Base-by-base conservation (phyloP, 2,113 vertebrate species). In the Oreotrochilus melanogaster region DNA sequence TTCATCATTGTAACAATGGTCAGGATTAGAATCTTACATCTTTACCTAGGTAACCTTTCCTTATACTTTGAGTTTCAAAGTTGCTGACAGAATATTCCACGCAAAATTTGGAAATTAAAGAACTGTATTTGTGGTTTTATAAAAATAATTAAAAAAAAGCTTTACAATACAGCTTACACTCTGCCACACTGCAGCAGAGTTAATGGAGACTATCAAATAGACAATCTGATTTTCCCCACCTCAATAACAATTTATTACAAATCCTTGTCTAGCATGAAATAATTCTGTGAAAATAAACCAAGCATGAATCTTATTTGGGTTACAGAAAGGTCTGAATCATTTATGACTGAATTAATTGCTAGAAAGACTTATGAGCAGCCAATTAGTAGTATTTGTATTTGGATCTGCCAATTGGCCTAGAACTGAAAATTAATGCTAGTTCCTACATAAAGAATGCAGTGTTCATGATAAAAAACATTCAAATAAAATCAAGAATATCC, bases 311-410 rank as follows among this genome's bases (percentile, higher is more conserved):
- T 82, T 95, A 94, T 94, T 94, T 95, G 82, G 84, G 94, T 92
- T 95, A 91, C 62, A 86, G 89, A 91, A 92, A 95, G 87, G 91
- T 95, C 83, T 96, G 91, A 92, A 91, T 89, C 84, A 87, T 94
- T 95, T 96, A 89, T 95, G 95, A 87, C 91, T 94, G 89, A 94
- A 95, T 95, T 91, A 92, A 93, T 85, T 94, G 28, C 91, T 92
- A 91, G 85, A 95, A 96, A 95, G 62, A 28, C 70, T 96, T 92
- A 79, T 58, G 87, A 95, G 61, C 50, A 89, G 70, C 73, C 84
- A 96, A 91, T 97, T 95, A 93, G 85, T 91, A 95, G 76, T 89
- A 94, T 95, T 96, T 96, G 78, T 91, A 89, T 94, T 94, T 94
- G 78, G 48, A 92, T 91, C 83, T 94, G 84, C 91, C 93, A 94